Evolutionary conservation across 2,888 invertebrate species (phyloP), one percentile per base, ranked within the genome.

Genomic region (Xylota sylvarum): DNA sequence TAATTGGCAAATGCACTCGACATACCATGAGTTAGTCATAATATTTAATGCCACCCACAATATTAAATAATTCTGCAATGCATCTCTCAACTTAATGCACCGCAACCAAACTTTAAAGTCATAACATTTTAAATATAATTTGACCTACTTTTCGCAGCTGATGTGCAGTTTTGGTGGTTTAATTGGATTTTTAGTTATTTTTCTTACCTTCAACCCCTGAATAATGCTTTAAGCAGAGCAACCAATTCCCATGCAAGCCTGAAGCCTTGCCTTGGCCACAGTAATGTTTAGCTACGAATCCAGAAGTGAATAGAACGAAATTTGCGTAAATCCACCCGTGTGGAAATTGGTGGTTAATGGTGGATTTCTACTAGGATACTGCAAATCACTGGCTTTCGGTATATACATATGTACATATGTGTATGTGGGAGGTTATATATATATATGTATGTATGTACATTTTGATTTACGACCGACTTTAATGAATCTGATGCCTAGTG

Each of bases 401-500:
- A 50, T 23, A 12, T 30, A 50, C 50, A 12, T 30, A 12, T 23
- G 14, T 23, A 23, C n/a, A n/a, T 5, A 9, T 27, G 2, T 27
- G 30, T 23, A 14, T 17, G 50, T 52, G 17, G 3, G 12, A 46
- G 30, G 56, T 19, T 55, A 43, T 23, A 23, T 23, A 23, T 23
- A n/a, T n/a, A n/a, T 9, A 9, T 12, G 12, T 19, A 43, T 37
- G 55, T 32, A 17, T 5, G 35, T 37, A 64, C 64, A 46, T 55
- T 72, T 72, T 79, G 79, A 78, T 78, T 78, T 78, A 78, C 69
- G 69, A 64, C 17, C 55, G 48, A 72, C 64, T 79, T 70, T 64
- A 79, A 72, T 79, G 70, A 70, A 79, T 30, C 70, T 35, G 19
- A 70, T 46, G 62, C 27, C 70, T 58, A 70, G 52, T 4, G 46